Base-by-base conservation (phyloP, 2,888 invertebrate genomes). In the Rosalia funebris region DNA sequence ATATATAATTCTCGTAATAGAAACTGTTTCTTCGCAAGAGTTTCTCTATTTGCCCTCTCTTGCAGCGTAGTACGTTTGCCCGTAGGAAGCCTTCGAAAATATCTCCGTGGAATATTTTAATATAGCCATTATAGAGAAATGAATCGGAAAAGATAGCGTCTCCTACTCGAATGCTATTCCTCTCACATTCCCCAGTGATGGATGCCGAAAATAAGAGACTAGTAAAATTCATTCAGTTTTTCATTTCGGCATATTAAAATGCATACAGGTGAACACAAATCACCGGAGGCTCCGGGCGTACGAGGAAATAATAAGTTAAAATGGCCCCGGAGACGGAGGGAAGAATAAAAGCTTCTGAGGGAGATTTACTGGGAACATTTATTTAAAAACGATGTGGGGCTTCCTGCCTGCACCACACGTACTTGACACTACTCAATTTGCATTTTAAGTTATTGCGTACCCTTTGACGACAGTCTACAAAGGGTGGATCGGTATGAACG, bases 231-330 rank as follows among this genome's bases (percentile, higher is more conserved):
- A 68, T 71, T 66, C 69, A 63, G 67, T 73, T 72, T 72, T 71
- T 71, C 71, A 72, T 73, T 71, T 71, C 67, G 68, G 69, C 69
- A 65, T 71, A 73, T 73, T 72, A 73, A 71, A 71, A 73, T 71
- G 71, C 73, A 73, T 72, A 70, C 72, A 73, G 69, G 70, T 70
- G 69, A 65, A 68, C 71, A 72, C 70, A 71, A 73, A 73, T 73
- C 71, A 71, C 65, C 59, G 48, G 57, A 57, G 55, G 59, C 57
- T 54, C 41, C 54, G 52, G 19, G 56, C 52, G 62, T 58, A 58
- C 46, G 60, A 57, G 62, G 56, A 60, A 64, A 64, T 64, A 60
- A 64, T 62, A 63, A 61, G 59, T 59, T 60, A 46, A 44, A 64
- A 53, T 58, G 63, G 57, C 54, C 56, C 54, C 47, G 42, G 36